phyloP scores from a whole-genome alignment of 2,113 vertebrate genomes.

The Dermatemys mawii region DNA sequence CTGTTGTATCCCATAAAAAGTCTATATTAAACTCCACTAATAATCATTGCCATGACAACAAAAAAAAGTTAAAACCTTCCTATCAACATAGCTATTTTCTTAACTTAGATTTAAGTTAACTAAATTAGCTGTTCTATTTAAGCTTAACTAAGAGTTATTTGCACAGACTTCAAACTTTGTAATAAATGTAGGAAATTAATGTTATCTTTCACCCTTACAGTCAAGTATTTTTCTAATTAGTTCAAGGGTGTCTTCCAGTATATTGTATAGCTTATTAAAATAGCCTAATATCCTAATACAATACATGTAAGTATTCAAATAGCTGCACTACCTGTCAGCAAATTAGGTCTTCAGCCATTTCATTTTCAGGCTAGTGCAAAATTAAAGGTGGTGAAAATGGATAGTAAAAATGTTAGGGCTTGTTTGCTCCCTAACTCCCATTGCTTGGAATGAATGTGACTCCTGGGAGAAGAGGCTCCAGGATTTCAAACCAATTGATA shows the following conservation, averaged over 20 bases:
- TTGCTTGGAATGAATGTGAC: background rate
- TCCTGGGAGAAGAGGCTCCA: background rate
- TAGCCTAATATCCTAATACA: background rate
- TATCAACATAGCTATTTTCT: background rate
- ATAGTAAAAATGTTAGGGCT: background rate
- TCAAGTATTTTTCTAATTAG: background rate
- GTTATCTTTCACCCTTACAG: background rate
- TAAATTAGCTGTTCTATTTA: background rate
- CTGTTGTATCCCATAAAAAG: background rate
- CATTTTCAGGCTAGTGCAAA: background rate
- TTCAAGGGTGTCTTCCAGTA: background rate
- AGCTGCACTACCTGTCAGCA: background rate
- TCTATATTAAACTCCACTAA: background rate
- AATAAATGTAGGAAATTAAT: background rate
- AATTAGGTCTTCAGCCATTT: background rate
- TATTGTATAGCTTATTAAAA: background rate
- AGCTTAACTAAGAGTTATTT: background rate
- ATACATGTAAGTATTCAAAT: background rate
- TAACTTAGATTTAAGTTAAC: background rate
- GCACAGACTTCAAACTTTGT: background rate
- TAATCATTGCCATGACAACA: constrained; percentile 11
- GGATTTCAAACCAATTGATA: background rate
- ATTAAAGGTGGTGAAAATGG: background rate
- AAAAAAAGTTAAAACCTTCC: constrained; percentile 2
- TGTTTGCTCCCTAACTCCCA: background rate